These are phyloP conservation scores for Notothenia coriiceps DNA, from an alignment of 2,113 vertebrate species.

Conservation along the genomic window DNA sequence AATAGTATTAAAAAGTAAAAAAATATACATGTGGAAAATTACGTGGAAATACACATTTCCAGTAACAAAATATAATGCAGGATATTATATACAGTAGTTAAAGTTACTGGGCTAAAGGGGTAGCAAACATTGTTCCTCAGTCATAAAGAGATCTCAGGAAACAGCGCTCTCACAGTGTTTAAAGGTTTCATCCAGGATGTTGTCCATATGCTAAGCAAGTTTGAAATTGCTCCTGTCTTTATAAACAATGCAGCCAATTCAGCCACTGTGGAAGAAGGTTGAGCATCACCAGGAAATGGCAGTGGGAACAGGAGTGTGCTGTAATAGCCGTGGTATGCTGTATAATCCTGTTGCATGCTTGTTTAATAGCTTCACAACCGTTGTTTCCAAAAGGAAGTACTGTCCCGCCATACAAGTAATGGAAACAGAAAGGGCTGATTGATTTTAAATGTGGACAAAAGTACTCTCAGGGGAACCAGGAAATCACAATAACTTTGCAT, in stretches of 20 bases:
- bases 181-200: background rate
- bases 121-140: background rate
- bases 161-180: background rate
- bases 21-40: too few relatives aligned
- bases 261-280: constrained; percentile 35
- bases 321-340: constrained; percentile 64
- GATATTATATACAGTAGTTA: too few relatives aligned
- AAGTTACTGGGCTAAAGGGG: background rate
- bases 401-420: constrained; percentile 32
- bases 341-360: constrained; percentile 67
- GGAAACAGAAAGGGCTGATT: constrained; percentile 34
- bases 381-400: constrained; percentile 58
- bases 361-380: constrained; percentile 56
- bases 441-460: constrained; percentile 60
- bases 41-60: too few relatives aligned
- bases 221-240: constrained; percentile 36
- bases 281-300: constrained; percentile 72
- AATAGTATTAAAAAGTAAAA: too few relatives aligned
- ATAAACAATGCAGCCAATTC: constrained; percentile 26
- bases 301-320: constrained; percentile 51
- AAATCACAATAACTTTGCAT: constrained; percentile 67
- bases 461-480: constrained; percentile 3
- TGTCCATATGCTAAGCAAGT: constrained; percentile 20
- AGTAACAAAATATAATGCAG: too few relatives aligned
- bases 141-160: background rate